A percentile compares a stretch with the other conserved stretches of the same genome.
Evolutionary conservation across 2,888 invertebrate genomes (phyloP).

Genomic region (Parnassius apollo): DNA sequence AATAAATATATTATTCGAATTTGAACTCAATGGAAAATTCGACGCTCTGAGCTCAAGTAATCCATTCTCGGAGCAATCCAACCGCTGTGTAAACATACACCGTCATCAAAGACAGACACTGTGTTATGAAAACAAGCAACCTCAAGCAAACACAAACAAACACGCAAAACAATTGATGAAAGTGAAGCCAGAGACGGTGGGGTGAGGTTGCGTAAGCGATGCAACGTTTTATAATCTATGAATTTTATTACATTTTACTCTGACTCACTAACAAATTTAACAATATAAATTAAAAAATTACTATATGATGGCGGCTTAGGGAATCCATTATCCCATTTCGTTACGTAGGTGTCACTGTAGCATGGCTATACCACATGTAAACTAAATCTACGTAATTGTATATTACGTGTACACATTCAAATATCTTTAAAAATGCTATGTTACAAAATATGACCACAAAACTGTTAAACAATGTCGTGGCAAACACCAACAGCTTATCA

Average conservation of each 20-base stretch:
- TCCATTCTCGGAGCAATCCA: slow-evolving; percentile 56
- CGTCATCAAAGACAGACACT: slow-evolving; percentile 74
- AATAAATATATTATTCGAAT: slow-evolving; percentile 1
- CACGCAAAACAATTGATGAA: slow-evolving; percentile 75
- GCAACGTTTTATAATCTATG: slow-evolving; percentile 29
- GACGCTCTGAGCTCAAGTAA: slow-evolving; percentile 56
- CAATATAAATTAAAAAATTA: no score
- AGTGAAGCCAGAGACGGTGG: slow-evolving; percentile 45
- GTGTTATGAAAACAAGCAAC: slow-evolving; percentile 78
- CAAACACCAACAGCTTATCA: slow-evolving; percentile 47
- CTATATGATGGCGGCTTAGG: no score
- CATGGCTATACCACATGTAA: no score
- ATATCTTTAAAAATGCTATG: no score
- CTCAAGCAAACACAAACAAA: slow-evolving; percentile 74
- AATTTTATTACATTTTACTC: slow-evolving; percentile 1
- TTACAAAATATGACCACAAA: slow-evolving; percentile 1
- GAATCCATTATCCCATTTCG: no score
- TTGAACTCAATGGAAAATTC: slow-evolving; percentile 15
- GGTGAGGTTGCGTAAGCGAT: slow-evolving; percentile 41
- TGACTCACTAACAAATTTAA: not conserved
- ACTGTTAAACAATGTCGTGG: slow-evolving; percentile 23
- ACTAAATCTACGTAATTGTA: no score
- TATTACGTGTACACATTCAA: no score
- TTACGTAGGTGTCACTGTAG: no score
- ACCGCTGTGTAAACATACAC: slow-evolving; percentile 65